A percentile compares a stretch with the other conserved stretches of the same genome.
These are phyloP conservation scores for Drosophila asahinai DNA, from an alignment of 1,140 invertebrate genomes.

Conservation along the genomic window DNA sequence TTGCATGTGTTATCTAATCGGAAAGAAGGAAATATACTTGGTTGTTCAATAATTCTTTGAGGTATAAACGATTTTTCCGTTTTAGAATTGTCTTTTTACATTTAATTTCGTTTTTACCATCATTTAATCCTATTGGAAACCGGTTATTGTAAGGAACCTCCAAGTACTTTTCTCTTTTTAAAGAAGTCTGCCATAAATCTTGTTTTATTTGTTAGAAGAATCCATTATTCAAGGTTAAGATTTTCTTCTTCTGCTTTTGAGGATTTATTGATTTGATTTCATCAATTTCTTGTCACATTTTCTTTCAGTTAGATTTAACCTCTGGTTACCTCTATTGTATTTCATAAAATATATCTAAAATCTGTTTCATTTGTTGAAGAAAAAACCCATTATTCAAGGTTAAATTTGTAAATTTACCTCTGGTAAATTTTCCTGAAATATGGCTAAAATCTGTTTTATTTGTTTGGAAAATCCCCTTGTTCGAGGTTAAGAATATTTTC, in stretches of 20 bases:
- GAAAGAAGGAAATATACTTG: not conserved
- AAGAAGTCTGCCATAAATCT: not conserved
- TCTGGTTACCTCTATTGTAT: too few species aligned
- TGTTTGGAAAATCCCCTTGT: too few species aligned
- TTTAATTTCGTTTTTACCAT: too few species aligned
- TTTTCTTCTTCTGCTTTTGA: not conserved
- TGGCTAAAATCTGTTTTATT: too few species aligned
- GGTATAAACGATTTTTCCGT: not conserved
- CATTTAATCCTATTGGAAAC: too few species aligned
- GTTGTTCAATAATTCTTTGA: not conserved
- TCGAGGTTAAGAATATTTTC: not conserved
- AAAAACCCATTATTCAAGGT: not conserved
- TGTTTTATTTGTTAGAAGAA: too few species aligned
- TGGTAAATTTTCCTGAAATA: too few species aligned
- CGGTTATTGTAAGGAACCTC: too few species aligned
- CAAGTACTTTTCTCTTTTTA: not conserved
- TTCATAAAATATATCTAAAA: too few species aligned
- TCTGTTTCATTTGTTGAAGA: too few species aligned
- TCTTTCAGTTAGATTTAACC: not conserved
- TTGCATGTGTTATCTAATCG: not conserved
- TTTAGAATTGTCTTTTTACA: not conserved
- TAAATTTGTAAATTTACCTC: too few species aligned
- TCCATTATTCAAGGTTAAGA: not conserved
- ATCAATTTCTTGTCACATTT: not conserved
- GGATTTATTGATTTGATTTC: too few species aligned